Conservation (phyloP, 1,140 invertebrate species). For the Thaumatotibia leucotreta region DNA sequence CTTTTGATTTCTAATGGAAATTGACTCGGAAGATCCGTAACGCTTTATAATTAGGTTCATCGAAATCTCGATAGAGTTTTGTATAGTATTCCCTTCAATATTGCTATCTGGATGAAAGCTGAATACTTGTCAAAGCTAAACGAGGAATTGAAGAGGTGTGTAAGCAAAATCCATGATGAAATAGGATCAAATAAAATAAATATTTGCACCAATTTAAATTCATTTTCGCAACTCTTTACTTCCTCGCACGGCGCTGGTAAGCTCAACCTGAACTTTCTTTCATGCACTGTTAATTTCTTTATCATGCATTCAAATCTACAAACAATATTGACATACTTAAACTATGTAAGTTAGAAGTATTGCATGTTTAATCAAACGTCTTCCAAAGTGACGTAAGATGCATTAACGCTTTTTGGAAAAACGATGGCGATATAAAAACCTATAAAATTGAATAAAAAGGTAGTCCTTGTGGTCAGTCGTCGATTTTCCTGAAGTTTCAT, state of each 20-base stretch:
- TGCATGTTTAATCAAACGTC: slow-evolving; percentile 70
- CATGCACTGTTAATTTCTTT: slow-evolving; percentile 47
- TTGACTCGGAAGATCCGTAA: slow-evolving; percentile 61
- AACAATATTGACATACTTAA: slow-evolving; percentile 32
- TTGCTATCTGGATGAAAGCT: slow-evolving; percentile 55
- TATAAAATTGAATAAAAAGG: too few relatives aligned
- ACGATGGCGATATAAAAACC: background rate
- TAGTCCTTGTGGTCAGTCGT: too few relatives aligned
- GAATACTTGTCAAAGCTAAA: too few relatives aligned
- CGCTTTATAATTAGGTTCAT: slow-evolving; percentile 75
- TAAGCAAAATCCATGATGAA: too few relatives aligned
- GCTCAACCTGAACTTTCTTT: slow-evolving; percentile 58
- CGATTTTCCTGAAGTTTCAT: too few relatives aligned
- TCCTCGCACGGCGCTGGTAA: too few relatives aligned
- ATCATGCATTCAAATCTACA: slow-evolving; percentile 29
- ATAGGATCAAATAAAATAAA: too few relatives aligned
- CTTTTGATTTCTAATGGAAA: slow-evolving; percentile 46
- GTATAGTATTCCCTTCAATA: slow-evolving; percentile 58
- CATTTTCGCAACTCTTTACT: too few relatives aligned
- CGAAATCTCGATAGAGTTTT: slow-evolving; percentile 64
- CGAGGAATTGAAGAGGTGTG: too few relatives aligned
- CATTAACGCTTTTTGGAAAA: slow-evolving; percentile 14
- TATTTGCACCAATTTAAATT: too few relatives aligned
- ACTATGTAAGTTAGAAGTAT: slow-evolving; percentile 60
- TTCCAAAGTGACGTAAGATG: slow-evolving; percentile 71